phyloP scores from a whole-genome alignment of 2,888 invertebrate genomes.

The Lamellibrachia satsuma region DNA sequence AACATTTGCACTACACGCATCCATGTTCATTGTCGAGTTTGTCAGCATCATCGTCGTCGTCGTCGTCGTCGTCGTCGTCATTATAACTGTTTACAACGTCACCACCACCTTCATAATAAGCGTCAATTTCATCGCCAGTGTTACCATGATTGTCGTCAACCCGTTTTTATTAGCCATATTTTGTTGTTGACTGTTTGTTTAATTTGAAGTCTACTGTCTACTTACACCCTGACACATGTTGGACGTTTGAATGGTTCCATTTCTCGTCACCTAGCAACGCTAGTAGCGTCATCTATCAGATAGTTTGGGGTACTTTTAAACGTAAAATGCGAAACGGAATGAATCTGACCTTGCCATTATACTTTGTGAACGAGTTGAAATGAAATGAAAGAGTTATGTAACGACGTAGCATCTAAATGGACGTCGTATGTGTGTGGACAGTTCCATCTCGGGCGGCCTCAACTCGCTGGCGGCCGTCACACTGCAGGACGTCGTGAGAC shows the following conservation, averaged over 20 bases:
- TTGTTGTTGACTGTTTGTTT: neutral
- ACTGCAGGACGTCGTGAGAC: slow-evolving; percentile 73
- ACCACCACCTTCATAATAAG: neutral
- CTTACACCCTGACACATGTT: too few relatives aligned
- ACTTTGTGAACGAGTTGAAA: neutral
- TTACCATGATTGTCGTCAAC: neutral
- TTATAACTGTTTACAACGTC: neutral
- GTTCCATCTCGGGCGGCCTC: slow-evolving; percentile 92
- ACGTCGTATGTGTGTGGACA: slow-evolving; percentile 61
- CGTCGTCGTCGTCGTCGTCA: neutral
- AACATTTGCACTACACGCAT: too few relatives aligned
- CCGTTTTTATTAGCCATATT: neutral
- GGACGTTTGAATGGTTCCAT: too few relatives aligned
- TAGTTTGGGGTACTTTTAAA: neutral
- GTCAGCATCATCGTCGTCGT: too few relatives aligned
- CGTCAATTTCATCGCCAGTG: neutral
- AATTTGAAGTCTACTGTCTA: too few relatives aligned
- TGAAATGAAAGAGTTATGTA: too few relatives aligned
- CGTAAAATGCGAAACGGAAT: neutral
- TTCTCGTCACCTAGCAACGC: neutral
- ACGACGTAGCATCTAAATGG: too few relatives aligned
- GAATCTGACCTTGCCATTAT: neutral
- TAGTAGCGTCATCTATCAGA: neutral
- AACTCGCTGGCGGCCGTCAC: slow-evolving; percentile 92
- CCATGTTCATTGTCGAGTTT: too few relatives aligned